Evolutionary conservation across 2,797 vertebrate genomes (phyloP).

Genomic region (Hyperoplus immaculatus): DNA sequence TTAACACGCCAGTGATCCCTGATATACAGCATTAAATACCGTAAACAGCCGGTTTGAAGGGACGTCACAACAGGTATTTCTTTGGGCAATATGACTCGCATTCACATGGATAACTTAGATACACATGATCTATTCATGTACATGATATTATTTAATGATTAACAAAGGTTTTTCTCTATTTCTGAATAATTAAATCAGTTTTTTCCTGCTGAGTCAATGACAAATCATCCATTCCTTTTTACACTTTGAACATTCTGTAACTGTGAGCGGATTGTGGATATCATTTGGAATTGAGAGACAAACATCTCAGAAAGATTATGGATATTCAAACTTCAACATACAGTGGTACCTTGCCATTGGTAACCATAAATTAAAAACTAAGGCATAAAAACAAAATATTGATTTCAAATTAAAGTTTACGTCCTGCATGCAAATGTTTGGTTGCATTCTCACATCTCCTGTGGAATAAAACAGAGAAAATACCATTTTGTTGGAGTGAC

Average conservation of each 20-base stretch:
- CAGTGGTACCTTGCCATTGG: no score
- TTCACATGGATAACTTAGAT: background rate
- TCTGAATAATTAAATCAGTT: background rate
- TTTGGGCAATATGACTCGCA: background rate
- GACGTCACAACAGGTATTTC: slow-evolving; percentile 33
- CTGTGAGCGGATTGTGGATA: background rate
- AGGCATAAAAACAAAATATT: background rate
- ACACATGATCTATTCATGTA: background rate
- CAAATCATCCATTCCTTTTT: background rate
- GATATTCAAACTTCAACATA: background rate
- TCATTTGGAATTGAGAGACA: background rate
- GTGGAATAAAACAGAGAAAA: background rate
- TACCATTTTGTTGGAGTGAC: background rate
- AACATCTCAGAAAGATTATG: background rate
- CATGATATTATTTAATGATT: background rate
- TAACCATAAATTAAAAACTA: background rate
- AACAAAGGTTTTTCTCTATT: background rate
- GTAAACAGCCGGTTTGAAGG: slow-evolving; percentile 24
- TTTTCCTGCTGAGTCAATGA: background rate
- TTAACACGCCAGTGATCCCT: slow-evolving; percentile 52
- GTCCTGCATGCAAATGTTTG: background rate
- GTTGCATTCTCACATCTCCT: background rate
- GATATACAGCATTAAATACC: slow-evolving; percentile 36
- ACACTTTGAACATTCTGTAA: slow-evolving; percentile 8
- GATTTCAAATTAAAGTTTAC: background rate